Evolutionary conservation across 2,113 vertebrate species (phyloP).

Genomic region (Mastomys coucha): DNA sequence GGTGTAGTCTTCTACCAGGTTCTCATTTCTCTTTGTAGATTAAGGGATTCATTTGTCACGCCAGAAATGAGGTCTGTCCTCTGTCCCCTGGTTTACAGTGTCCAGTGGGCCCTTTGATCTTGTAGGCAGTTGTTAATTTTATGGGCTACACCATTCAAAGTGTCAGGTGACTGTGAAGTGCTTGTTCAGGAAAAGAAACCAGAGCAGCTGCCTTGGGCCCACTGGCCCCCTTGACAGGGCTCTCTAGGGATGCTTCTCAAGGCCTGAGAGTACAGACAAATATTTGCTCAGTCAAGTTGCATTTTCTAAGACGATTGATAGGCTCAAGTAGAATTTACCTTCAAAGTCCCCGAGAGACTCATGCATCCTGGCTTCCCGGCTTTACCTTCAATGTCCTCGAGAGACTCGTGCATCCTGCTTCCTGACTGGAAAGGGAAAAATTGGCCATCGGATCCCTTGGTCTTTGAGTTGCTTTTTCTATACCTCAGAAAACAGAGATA

Average conservation of each 20-base stretch:
- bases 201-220: rapidly evolving
- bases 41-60: not conserved
- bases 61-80: rapidly evolving
- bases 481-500: rapidly evolving
- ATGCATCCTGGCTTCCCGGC: not conserved
- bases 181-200: slow-evolving; percentile 52
- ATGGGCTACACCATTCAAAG: slow-evolving; percentile 48
- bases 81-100: rapidly evolving
- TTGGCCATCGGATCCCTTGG: rapidly evolving
- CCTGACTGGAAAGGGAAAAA: not conserved
- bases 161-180: not conserved
- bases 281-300: rapidly evolving
- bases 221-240: not conserved
- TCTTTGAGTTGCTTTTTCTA: not conserved
- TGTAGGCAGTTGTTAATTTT: not conserved
- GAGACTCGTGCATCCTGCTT: not conserved
- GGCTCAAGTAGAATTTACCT: not conserved
- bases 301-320: not conserved
- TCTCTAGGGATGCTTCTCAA: rapidly evolving
- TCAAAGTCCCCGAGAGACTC: not conserved
- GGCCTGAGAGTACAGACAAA: not conserved
- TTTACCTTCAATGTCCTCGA: not conserved
- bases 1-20: not conserved
- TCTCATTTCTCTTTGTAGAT: not conserved
- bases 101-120: slow-evolving; percentile 56